Evolutionary conservation across 1,140 invertebrate species (phyloP).

Genomic region (Lasioglossum albipes): DNA sequence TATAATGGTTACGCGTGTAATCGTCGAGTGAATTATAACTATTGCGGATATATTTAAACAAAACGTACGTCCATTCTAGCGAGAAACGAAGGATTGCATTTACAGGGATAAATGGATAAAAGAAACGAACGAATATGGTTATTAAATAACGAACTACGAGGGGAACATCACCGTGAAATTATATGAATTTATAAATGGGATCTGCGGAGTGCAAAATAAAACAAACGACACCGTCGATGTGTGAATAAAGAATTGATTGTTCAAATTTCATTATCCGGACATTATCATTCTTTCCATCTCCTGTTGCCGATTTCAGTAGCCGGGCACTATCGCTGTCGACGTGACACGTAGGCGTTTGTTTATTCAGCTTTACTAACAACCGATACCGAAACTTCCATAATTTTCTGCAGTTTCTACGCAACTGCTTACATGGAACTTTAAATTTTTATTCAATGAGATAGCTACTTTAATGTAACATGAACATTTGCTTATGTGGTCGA

Average conservation of each 20-base stretch:
- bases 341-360: neutral
- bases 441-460: too few relatives aligned
- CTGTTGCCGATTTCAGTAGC: neutral
- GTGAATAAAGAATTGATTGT: constrained; percentile 44
- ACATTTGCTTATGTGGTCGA: too few relatives aligned
- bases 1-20: constrained; percentile 12
- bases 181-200: constrained; percentile 19
- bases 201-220: constrained; percentile 6
- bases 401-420: neutral
- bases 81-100: neutral
- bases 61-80: constrained; percentile 10
- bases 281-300: neutral
- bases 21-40: constrained; percentile 16
- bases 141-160: neutral
- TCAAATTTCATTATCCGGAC: constrained; percentile 1
- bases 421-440: too few relatives aligned
- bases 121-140: neutral
- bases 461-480: too few relatives aligned
- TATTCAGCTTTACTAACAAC: neutral
- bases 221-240: neutral
- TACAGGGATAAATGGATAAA: neutral
- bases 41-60: constrained; percentile 21
- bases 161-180: constrained; percentile 3
- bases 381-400: neutral
- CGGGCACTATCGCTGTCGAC: neutral